Evolutionary conservation across 1,140 invertebrate species (phyloP), one percentile per base, ranked within the genome.

Genomic region (Philotrypesis tridentata): DNA sequence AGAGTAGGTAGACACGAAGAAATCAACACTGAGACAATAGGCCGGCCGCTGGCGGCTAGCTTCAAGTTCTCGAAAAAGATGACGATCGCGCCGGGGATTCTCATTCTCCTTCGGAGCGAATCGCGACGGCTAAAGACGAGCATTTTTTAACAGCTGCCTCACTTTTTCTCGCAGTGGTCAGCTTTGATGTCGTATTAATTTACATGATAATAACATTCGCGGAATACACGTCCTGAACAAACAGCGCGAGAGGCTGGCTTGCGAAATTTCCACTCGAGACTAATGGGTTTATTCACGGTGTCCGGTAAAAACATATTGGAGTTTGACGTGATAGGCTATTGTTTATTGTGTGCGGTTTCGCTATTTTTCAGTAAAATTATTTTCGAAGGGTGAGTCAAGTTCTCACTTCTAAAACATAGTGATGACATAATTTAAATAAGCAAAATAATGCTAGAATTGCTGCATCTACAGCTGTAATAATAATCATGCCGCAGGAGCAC

Each of bases 181-280:
- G 29, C 48, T n/a, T 29, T 65, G 31, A 73, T 80, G 60, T 23
- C 70, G 37, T 14, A 14, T 71, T 40, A 33, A 80, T 80, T 80
- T 80, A 67, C 79, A 80, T 80, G 71, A 74, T 67, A 80, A 80
- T 80, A 67, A 74, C 67, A 21, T 80, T 80, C 71, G 23, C 17
- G 71, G 79, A 74, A 80, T 74, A 67, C 21, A 17, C 7, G 48
- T 40, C n/a, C 79, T 31, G 71, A 80, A 74, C 63, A 80, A 80
- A 80, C 71, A 74, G 72, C 33, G n/a, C n/a, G n/a, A 73, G 40
- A 43, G 29, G 5, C 21, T 65, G 12, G 37, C 78, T 79, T 79
- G 31, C 55, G 68, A 70, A 79, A 79, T 40, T 12, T 61, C n/a
- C 17, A 63, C 31, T 61, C 31, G 29, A 72, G 55, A 61, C 68